These are phyloP conservation scores for Rosalia funebris DNA, from an alignment of 2,888 invertebrate genomes.

Conservation along the genomic window DNA sequence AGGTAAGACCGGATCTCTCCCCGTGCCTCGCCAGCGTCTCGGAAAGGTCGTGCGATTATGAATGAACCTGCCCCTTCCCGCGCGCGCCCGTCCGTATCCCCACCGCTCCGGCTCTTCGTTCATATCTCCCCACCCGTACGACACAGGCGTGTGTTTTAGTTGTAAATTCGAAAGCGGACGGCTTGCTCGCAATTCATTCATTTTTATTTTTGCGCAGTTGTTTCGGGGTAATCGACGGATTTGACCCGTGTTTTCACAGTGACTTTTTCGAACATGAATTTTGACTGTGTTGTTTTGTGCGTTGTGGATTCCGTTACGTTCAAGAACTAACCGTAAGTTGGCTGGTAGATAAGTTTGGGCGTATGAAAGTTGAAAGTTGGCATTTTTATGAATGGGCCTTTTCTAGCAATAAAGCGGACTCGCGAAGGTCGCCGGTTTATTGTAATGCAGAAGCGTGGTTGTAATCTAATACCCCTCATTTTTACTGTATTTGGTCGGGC, in stretches of 20 bases:
- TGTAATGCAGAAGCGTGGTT: conserved; percentile 18
- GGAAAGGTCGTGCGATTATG: conserved; percentile 62
- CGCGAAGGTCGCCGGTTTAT: conserved; percentile 21
- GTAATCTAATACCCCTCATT: conserved; percentile 6
- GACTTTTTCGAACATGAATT: conserved; percentile 3
- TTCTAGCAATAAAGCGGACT: conserved; percentile 2
- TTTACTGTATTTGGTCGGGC: neutral
- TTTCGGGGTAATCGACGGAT: conserved; percentile 27
- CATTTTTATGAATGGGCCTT: conserved; percentile 20
- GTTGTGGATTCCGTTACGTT: neutral
- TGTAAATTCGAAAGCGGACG: conserved; percentile 57
- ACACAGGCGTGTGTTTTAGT: conserved; percentile 59
- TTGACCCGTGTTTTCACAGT: conserved; percentile 11
- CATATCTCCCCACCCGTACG: conserved; percentile 51
- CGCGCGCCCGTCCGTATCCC: conserved; percentile 52
- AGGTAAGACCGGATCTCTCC: conserved; percentile 44
- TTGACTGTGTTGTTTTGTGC: conserved; percentile 11
- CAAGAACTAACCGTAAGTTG: conserved; percentile 12
- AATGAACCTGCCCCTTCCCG: conserved; percentile 66
- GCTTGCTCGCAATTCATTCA: conserved; percentile 31
- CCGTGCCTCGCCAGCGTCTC: conserved; percentile 33
- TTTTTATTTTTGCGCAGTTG: conserved; percentile 44
- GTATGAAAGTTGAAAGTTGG: conserved; percentile 23
- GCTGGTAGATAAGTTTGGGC: neutral
- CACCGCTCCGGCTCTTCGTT: conserved; percentile 52